Evolutionary conservation across 2,888 invertebrate species (phyloP), one percentile per base, ranked within the genome.

Genomic region (Clivina fossor): DNA sequence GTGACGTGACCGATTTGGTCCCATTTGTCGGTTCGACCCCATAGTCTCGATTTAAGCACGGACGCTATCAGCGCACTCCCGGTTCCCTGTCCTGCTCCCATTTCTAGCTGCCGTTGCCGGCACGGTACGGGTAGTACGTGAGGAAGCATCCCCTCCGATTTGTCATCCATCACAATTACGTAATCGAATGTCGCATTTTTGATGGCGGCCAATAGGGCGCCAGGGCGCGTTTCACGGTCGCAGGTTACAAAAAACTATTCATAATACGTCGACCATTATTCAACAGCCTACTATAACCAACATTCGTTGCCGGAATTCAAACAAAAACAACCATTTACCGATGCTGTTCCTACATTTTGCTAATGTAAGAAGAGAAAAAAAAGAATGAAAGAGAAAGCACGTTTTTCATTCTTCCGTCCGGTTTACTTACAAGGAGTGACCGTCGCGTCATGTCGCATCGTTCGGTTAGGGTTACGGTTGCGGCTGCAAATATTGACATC

Each of bases 131-230:
- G 41, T 22, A 15, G 43, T 44, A 30, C 44, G 49, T 38, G 40
- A 40, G 50, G 50, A 50, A 40, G 41, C 30, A 16, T 15, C 41
- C 50, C 32, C 41, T 30, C 20, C 32, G 32, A 41, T 41, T 40
- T 50, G 32, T 53, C 53, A 53, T 53, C 53, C 33, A 53, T 53
- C 53, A 53, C 44, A 53, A 53, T 53, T 37, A 53, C 51, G 32
- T 20, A 41, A 20, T 30, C 41, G 51, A 51, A 51, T 22, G 40
- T 50, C 40, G 28, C 50, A 47, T 47, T 47, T 47, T 47, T 47
- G 32, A 47, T 35, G 22, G 24, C 35, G 47, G 13, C 47, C 24
- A 41, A 40, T 50, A 41, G 41, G 32, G 24, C 4, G 33, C 11
- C 20, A 16, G n/a, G 33, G 13, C 33, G 33, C 30, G 28, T 44